Evolutionary conservation across 2,113 vertebrate species (phyloP).

Genomic region (Megaleporinus macrocephalus): DNA sequence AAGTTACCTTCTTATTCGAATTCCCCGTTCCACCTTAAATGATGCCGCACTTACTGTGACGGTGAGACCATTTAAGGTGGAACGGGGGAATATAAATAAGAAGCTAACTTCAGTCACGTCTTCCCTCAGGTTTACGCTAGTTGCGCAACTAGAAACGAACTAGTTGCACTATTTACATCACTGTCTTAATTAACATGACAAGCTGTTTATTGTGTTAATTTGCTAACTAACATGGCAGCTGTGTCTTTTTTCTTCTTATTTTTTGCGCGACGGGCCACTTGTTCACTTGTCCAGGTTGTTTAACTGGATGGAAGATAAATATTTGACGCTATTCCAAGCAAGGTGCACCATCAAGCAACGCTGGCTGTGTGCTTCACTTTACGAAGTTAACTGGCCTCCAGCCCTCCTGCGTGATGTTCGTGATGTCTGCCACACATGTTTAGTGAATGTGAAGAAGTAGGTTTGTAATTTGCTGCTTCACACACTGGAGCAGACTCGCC

Average conservation of each 20-base stretch:
- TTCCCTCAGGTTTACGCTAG: too few relatives aligned
- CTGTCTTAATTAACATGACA: background rate
- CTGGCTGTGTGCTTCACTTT: background rate
- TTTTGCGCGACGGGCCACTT: background rate
- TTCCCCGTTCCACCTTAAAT: too few relatives aligned
- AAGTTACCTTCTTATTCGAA: too few relatives aligned
- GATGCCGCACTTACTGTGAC: too few relatives aligned
- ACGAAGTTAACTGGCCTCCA: background rate
- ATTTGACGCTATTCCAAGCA: constrained; percentile 26
- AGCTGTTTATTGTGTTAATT: background rate
- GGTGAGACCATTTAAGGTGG: too few relatives aligned
- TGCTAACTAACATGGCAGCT: background rate
- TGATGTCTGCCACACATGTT: background rate
- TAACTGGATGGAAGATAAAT: constrained; percentile 10
- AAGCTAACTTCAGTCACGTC: too few relatives aligned
- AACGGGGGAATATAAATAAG: too few relatives aligned
- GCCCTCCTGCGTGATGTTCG: background rate
- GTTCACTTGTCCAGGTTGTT: constrained; percentile 6
- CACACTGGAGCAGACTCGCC: too few relatives aligned
- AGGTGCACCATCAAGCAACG: background rate
- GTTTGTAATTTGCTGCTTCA: too few relatives aligned
- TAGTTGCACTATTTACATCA: background rate
- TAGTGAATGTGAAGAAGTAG: background rate
- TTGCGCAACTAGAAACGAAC: background rate
- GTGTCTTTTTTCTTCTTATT: background rate